Conservation (phyloP, 2,797 vertebrate genomes). For the Sebastolobus alascanus region DNA sequence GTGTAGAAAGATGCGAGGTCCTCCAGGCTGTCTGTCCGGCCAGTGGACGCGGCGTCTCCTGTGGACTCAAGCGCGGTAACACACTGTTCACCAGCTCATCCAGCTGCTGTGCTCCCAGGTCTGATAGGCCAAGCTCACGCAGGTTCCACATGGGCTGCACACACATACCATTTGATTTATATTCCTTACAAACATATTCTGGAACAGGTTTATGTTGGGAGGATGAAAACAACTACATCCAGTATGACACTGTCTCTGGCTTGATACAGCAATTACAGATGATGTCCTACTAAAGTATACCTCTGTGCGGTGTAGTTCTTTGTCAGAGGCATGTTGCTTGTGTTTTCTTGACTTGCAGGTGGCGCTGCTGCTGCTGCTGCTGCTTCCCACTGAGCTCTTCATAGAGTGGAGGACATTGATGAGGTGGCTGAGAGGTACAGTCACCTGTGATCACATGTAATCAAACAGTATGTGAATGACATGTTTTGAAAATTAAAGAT, state of each 20-base stretch:
- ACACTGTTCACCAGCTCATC: slow-evolving; percentile 86
- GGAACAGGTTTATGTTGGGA: neutral
- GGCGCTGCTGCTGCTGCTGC: slow-evolving; percentile 69
- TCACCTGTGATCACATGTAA: slow-evolving; percentile 85
- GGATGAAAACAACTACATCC: neutral
- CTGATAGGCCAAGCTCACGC: slow-evolving; percentile 92
- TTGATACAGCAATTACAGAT: neutral
- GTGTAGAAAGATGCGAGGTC: slow-evolving; percentile 90
- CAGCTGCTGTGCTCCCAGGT: slow-evolving; percentile 89
- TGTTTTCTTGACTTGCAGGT: slow-evolving; percentile 79
- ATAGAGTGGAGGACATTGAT: slow-evolving; percentile 94
- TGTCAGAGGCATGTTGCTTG: slow-evolving; percentile 83
- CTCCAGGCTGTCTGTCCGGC: slow-evolving; percentile 85
- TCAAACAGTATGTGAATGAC: neutral
- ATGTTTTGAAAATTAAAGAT: too few species aligned
- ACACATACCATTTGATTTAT: neutral
- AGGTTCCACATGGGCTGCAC: slow-evolving; percentile 87
- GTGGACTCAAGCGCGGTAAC: slow-evolving; percentile 83
- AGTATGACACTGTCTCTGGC: neutral
- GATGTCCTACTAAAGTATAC: slow-evolving; percentile 72
- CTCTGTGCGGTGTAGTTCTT: slow-evolving; percentile 86
- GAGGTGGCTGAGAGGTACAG: slow-evolving; percentile 95
- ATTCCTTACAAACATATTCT: neutral
- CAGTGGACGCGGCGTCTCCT: slow-evolving; percentile 60
- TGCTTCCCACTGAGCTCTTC: slow-evolving; percentile 86